These are phyloP conservation scores for Gandaritis pyraliata DNA, from an alignment of 2,888 invertebrate genomes.

Conservation along the genomic window DNA sequence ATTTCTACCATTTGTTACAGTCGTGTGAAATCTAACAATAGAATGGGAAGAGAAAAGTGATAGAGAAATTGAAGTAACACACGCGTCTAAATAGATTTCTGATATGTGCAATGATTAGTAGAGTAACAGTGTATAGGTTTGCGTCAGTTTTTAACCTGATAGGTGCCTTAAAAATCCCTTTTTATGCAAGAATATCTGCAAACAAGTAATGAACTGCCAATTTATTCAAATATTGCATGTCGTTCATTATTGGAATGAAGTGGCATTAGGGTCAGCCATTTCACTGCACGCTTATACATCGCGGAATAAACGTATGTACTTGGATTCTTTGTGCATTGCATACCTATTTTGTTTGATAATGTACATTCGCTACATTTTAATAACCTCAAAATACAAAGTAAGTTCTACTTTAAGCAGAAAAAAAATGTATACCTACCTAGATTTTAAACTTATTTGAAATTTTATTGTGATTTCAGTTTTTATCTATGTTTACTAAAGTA, in stretches of 20 bases:
- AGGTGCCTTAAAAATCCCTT: not conserved
- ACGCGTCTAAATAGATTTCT: not conserved
- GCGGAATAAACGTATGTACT: not conserved
- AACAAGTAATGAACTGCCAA: not conserved
- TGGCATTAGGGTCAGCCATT: conserved; percentile 9
- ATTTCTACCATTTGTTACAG: conserved; percentile 16
- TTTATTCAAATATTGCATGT: conserved; percentile 17
- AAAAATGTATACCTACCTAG: too few species aligned
- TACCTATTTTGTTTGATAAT: not conserved
- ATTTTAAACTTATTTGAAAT: too few species aligned
- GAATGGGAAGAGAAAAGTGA: conserved; percentile 10
- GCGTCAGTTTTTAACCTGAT: too few species aligned
- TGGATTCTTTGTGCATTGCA: not conserved
- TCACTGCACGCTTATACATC: conserved; percentile 12
- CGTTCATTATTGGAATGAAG: not conserved
- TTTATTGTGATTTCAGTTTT: too few species aligned
- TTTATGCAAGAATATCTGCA: conserved; percentile 9
- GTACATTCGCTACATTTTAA: too few species aligned
- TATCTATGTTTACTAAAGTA: too few species aligned
- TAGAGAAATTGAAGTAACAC: conserved; percentile 11
- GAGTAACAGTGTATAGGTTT: not conserved
- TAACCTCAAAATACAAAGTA: too few species aligned
- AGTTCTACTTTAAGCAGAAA: too few species aligned
- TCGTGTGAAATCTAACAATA: conserved; percentile 24
- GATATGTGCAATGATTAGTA: not conserved